Evolutionary conservation across 2,797 vertebrate genomes (phyloP), one percentile per base, ranked within the genome.

Genomic region (Amazona finschi): DNA sequence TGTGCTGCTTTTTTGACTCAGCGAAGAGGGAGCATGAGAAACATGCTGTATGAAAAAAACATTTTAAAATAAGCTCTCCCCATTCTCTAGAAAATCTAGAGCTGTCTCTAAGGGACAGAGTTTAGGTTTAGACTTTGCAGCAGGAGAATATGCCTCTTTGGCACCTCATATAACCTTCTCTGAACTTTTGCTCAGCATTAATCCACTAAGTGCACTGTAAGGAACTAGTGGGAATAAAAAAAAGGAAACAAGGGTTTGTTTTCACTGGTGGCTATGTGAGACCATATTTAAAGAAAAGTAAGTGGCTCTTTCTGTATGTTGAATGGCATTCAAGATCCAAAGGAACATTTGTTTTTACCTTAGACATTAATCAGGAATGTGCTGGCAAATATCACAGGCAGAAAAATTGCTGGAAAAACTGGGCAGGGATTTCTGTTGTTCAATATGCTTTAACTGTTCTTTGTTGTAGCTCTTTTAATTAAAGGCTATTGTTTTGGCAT

Each of bases 401-500:
- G 87, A 91, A 93, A 93, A 91, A 85, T 50, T 77, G 74, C 85
- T 94, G 71, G 61, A 58, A 86, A 95, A 95, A 80, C 31, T 87
- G 61, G 65, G 78, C 74, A 95, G 77, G 28, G 38, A 74, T 94
- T 95, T 90, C 80, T 91, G 20, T 89, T 90, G 67, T 91, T 97
- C 85, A 85, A 5, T 38, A 55, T 53, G 36, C 74, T 74, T 85
- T 88, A 83, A 71, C 38, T 65, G 44, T 31, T 89, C 66, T 89
- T 95, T 94, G 71, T 74, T 90, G 57, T 67, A 57, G 52, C 71
- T 85, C 57, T 85, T 92, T 81, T 91, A 95, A 96, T 96, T 94
- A 90, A 91, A 87, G 61, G 36, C 36, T 89, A 58, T 90, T 85
- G 69, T 46, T 92, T 87, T 93, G 86, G 95, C 74, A 94, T 94